Evolutionary conservation across 2,113 vertebrate species (phyloP).

Genomic region (Eclectus roratus): DNA sequence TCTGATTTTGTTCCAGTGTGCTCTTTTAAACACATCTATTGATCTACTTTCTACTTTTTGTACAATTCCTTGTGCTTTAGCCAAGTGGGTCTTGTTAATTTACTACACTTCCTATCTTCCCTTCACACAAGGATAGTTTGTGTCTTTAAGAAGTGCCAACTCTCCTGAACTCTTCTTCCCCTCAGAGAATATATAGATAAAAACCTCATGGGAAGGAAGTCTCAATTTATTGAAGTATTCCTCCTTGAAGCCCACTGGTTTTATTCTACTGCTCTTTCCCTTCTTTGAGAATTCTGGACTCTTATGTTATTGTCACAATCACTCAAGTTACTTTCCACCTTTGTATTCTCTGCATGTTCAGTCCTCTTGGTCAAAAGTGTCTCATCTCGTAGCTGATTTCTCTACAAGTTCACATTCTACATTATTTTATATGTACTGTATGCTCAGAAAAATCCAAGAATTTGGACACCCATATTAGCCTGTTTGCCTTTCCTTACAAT

Average conservation of each 20-base stretch:
- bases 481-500: not conserved
- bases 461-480: not conserved
- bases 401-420: not conserved
- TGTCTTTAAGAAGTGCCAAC: constrained; percentile 34
- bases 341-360: not conserved
- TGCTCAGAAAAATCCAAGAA: not conserved
- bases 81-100: constrained; percentile 46
- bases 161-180: constrained; percentile 47
- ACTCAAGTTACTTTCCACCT: not conserved
- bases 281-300: not conserved
- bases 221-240: not conserved
- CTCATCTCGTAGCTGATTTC: not conserved
- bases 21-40: constrained; percentile 17
- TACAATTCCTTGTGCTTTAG: constrained; percentile 32
- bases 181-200: not conserved
- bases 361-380: not conserved
- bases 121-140: constrained; percentile 5
- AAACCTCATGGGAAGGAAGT: constrained; percentile 18
- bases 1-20: constrained; percentile 8
- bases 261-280: not conserved
- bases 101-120: constrained; percentile 48
- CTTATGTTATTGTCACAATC: not conserved
- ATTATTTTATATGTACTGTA: not conserved
- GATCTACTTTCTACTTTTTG: constrained; percentile 25
- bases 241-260: not conserved